A percentile compares a stretch with the other conserved stretches of the same genome.
phyloP scores from a whole-genome alignment of 2,113 vertebrate genomes.

The Cottus gobio region DNA sequence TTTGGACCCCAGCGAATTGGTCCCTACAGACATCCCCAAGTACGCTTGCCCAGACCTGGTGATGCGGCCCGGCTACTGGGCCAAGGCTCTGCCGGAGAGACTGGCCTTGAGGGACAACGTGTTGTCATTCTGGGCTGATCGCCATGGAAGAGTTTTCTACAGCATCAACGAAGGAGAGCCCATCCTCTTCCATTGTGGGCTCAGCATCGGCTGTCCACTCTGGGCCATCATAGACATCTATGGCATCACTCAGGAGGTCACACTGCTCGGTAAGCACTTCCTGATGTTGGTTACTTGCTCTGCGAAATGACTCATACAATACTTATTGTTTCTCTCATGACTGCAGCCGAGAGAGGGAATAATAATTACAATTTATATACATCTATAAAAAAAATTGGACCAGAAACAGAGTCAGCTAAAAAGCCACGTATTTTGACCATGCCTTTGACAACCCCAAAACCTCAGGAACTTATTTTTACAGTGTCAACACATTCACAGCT shows the following conservation, averaged over 20 bases:
- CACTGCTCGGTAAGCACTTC: constrained; percentile 89
- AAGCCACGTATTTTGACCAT: constrained; percentile 5
- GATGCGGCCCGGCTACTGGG: constrained; percentile 96
- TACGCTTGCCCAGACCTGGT: constrained; percentile 98
- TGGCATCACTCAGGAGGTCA: constrained; percentile 97
- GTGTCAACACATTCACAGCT: constrained; percentile 56
- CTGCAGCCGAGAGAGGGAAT: neutral
- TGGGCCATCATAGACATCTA: constrained; percentile 99
- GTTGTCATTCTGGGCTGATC: constrained; percentile 97
- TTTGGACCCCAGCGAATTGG: constrained; percentile 92
- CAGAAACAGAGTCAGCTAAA: constrained; percentile 1
- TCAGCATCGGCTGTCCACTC: constrained; percentile 94
- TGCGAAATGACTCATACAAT: neutral
- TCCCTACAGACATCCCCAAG: constrained; percentile 93
- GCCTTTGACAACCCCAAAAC: constrained; percentile 28
- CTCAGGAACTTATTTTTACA: constrained; percentile 52
- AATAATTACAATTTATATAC: neutral
- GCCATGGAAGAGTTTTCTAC: constrained; percentile 97
- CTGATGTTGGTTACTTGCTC: constrained; percentile 3
- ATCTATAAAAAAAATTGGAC: constrained; percentile 1
- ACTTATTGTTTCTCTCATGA: neutral
- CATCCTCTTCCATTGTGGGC: constrained; percentile 96
- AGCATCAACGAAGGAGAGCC: constrained; percentile 95
- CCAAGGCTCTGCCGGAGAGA: constrained; percentile 96
- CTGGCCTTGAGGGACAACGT: constrained; percentile 94